Conservation (phyloP, 2,888 invertebrate genomes). For the Drosophila paracracens region DNA sequence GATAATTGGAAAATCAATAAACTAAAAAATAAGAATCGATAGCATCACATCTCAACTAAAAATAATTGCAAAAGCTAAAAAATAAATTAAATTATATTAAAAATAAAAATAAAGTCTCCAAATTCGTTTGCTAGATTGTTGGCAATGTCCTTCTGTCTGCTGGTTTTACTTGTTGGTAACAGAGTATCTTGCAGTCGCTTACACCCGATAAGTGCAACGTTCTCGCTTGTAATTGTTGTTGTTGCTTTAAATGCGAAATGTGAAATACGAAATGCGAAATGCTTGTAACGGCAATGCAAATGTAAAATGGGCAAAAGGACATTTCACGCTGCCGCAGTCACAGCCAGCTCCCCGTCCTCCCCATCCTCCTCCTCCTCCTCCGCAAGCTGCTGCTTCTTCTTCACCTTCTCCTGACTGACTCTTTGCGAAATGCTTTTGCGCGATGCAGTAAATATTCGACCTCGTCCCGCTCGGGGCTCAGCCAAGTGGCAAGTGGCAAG, state of each 20-base stretch:
- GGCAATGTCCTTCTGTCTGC: not conserved
- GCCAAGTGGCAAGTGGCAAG: constrained; percentile 58
- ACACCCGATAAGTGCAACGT: not conserved
- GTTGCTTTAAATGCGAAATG: constrained; percentile 74
- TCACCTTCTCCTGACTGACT: not conserved
- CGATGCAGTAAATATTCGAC: constrained; percentile 55
- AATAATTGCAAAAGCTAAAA: too few relatives aligned
- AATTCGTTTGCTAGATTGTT: too few relatives aligned
- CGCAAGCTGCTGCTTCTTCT: not conserved
- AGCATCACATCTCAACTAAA: too few relatives aligned
- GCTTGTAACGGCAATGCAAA: constrained; percentile 79
- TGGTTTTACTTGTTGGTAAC: not conserved
- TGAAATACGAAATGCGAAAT: constrained; percentile 57
- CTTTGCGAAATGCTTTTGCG: constrained; percentile 6
- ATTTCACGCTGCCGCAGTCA: constrained; percentile 64
- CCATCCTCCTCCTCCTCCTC: not conserved
- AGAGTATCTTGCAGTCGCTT: not conserved
- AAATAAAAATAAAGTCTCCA: not conserved
- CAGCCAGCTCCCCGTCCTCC: constrained; percentile 19
- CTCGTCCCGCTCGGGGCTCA: constrained; percentile 42
- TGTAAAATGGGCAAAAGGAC: constrained; percentile 74
- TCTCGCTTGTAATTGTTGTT: constrained; percentile 27
- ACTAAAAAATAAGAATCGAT: not conserved
- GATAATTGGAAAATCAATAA: not conserved
- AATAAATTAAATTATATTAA: not conserved